Conservation (phyloP, 37 sponge, comb jelly and placozoan species). For the Theonella swinhoei region DNA sequence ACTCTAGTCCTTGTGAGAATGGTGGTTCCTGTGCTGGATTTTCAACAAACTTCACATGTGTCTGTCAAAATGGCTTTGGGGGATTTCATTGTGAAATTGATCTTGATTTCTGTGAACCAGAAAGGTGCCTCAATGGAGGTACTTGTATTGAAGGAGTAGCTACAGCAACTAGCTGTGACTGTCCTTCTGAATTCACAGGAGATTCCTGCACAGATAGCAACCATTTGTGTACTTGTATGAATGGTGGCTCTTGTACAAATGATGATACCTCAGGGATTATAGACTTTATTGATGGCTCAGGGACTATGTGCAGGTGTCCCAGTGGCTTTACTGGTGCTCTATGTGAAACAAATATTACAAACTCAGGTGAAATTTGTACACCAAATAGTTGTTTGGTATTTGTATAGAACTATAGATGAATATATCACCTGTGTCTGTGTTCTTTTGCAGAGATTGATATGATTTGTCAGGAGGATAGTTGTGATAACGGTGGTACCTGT, state of each 20-base stretch:
- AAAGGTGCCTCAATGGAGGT: background rate
- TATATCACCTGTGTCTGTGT: too few relatives aligned
- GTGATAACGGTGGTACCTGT: too few relatives aligned
- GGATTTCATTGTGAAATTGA: background rate
- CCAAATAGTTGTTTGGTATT: too few relatives aligned
- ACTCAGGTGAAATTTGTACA: too few relatives aligned
- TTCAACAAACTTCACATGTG: background rate
- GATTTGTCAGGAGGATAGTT: too few relatives aligned
- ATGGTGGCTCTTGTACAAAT: constrained; percentile 1
- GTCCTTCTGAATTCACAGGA: constrained; percentile 1
- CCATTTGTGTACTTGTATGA: background rate
- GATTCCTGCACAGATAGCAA: background rate
- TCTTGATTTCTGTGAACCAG: background rate
- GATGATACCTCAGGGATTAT: too few relatives aligned
- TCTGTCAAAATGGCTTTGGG: background rate
- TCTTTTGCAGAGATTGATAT: too few relatives aligned
- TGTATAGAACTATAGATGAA: too few relatives aligned
- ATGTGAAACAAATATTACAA: too few relatives aligned
- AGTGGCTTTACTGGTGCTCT: too few relatives aligned
- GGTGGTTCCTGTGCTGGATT: background rate
- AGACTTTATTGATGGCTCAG: too few relatives aligned
- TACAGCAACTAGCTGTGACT: background rate
- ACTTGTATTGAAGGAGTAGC: background rate
- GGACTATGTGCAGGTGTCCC: too few relatives aligned
- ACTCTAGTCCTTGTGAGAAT: background rate